Evolutionary conservation across 1,140 invertebrate genomes (phyloP).

Genomic region (Drusus annulatus): DNA sequence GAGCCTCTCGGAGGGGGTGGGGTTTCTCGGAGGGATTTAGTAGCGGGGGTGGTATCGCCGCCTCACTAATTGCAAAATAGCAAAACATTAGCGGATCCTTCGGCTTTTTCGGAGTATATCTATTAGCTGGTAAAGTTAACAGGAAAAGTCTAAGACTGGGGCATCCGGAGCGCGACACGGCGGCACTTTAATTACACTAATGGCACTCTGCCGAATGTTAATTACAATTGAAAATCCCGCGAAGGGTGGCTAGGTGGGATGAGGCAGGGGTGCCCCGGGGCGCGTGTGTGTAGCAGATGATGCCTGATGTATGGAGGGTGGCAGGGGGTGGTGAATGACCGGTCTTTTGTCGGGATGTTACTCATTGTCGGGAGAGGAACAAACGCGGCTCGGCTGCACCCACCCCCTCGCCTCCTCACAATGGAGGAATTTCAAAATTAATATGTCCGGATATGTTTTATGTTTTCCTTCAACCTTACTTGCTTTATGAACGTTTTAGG

Average conservation of each 20-base stretch:
- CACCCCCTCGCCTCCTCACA: not conserved
- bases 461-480: conserved; percentile 6
- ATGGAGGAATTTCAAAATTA: conserved; percentile 40
- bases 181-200: conserved; percentile 82
- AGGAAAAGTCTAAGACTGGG: conserved; percentile 26
- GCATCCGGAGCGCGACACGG: conserved; percentile 55
- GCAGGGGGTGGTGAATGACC: conserved; percentile 45
- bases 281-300: conserved; percentile 65
- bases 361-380: conserved; percentile 45
- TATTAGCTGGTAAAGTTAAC: conserved; percentile 2
- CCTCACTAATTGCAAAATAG: conserved; percentile 48
- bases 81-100: conserved; percentile 46
- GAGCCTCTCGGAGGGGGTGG: not conserved
- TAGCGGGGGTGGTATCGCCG: conserved; percentile 22
- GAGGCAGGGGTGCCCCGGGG: conserved; percentile 59
- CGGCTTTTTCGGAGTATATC: conserved; percentile 27
- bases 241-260: conserved; percentile 39
- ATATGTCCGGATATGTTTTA: conserved; percentile 26
- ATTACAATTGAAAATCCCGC: conserved; percentile 79
- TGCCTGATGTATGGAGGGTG: conserved; percentile 52
- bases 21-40: not conserved
- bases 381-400: conserved; percentile 1
- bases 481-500: not conserved
- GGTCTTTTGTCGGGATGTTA: conserved; percentile 35
- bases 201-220: conserved; percentile 81